Evolutionary conservation across 1,140 invertebrate species (phyloP), one percentile per base, ranked within the genome.

Genomic region (Drosophila carrolli): DNA sequence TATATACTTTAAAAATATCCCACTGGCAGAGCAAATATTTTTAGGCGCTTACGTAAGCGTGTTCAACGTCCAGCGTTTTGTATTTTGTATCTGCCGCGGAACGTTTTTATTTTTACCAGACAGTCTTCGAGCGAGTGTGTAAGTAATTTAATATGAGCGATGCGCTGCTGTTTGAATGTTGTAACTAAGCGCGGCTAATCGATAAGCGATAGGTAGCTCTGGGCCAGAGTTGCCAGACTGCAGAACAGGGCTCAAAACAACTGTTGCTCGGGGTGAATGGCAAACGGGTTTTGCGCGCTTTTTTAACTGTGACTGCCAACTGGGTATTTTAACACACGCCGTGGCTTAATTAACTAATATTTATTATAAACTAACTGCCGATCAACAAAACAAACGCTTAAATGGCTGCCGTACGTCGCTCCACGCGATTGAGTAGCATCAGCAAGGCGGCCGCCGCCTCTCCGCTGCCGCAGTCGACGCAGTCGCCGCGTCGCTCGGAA

Each of bases 1-100:
- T 81, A 81, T 89, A 89, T 88, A 83, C 80, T 88, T 89, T 88
- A 89, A 89, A 88, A 88, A 88, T 88, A 84, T 79, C 75, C 75
- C 59, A 78, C 51, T 59, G 53, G 27, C 75, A 48, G 56, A 47
- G 77, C 71, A 55, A 67, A 83, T 89, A 89, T 84, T 81, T 89
- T 78, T 89, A 89, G 81, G 65, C 58, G 81, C 84, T 89, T 90
- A 89, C 84, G 84, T 89, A 90, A 89, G 66, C 44, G 67, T 74
- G 55, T 68, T 63, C 44, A 71, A 14, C 76, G 74, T 90, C 85
- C 84, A 89, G 81, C 74, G 59, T 51, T 70, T 80, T 75, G 50
- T 51, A 73, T 78, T 80, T 82, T 62, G 27, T 51, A 72, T 67
- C 46, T 70, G 40, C 40, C 60, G 23, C 14, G 32, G 23, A 35